phyloP scores from a whole-genome alignment of 2,797 vertebrate genomes.

The Myioborus miniatus region DNA sequence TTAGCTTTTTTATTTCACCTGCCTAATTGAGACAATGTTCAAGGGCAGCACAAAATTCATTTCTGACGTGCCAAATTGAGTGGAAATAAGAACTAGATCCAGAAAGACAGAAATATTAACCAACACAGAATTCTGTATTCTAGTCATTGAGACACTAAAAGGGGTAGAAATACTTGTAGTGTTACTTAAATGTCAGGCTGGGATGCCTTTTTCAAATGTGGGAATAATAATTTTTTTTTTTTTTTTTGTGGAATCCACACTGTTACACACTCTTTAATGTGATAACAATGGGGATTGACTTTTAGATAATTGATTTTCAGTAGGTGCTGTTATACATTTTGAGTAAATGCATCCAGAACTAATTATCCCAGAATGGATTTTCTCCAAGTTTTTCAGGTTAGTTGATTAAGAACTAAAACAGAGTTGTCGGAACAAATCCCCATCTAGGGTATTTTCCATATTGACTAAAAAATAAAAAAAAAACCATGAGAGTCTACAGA shows the following conservation, averaged over 20 bases:
- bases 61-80: background rate
- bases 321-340: background rate
- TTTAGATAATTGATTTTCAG: slow-evolving; percentile 2
- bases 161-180: background rate
- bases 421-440: background rate
- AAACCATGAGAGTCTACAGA: background rate
- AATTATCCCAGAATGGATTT: slow-evolving; percentile 11
- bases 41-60: background rate
- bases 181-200: background rate
- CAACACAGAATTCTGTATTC: background rate
- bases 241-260: background rate
- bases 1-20: background rate
- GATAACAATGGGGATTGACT: background rate
- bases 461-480: background rate
- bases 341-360: background rate
- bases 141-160: background rate
- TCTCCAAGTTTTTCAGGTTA: background rate
- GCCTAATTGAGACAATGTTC: background rate
- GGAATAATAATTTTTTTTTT: background rate
- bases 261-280: background rate
- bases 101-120: background rate
- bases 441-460: background rate
- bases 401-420: slow-evolving; percentile 17
- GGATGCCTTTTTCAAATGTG: background rate
- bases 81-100: background rate